Evolutionary conservation across 2,888 invertebrate species (phyloP), one percentile per base, ranked within the genome.

Genomic region (Ariolimax columbianus): DNA sequence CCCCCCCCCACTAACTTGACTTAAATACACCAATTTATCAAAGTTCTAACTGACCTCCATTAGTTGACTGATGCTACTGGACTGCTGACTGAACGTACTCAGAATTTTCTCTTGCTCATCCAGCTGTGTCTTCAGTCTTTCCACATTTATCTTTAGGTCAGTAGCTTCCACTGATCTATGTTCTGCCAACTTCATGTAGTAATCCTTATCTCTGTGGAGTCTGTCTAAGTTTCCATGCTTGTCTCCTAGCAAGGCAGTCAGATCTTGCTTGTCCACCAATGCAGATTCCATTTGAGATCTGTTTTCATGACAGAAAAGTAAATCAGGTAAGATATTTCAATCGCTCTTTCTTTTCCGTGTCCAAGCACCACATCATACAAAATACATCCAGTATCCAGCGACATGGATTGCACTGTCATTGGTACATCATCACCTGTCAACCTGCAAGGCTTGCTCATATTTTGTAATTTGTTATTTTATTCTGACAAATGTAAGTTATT

Each of bases 61-160:
- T 78, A 91, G 87, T 19, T 90, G 91, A 14, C 89, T 89, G 68
- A 92, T 87, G 70, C 90, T 91, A 73, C 88, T 89, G 17, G 90
- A 89, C 86, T 93, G 92, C 73, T 92, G 89, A 33, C 91, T 89
- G n/a, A 93, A 85, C 19, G 92, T 87, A 23, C 86, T 78, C 40
- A 93, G 86, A 85, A 91, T 90, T 78, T 91, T 91, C 85, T 93
- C 92, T 79, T 91, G 92, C 83, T 93, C 93, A 82, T 93, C 92
- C 33, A 93, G 86, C 86, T 92, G 92, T 17, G 91, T 86, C 9
- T 87, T 89, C 40, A 93, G 75, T 73, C 90, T 90, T 51, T 93
- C 93, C 55, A 89, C 89, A 51, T 89, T 87, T 9, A 88, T 83
- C 77, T 90, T 90, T 43, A 92, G 72, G 70, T 89, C 87, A 23